Evolutionary conservation across 2,888 invertebrate genomes (phyloP), one percentile per base, ranked within the genome.

Genomic region (Cheilosia grossa): DNA sequence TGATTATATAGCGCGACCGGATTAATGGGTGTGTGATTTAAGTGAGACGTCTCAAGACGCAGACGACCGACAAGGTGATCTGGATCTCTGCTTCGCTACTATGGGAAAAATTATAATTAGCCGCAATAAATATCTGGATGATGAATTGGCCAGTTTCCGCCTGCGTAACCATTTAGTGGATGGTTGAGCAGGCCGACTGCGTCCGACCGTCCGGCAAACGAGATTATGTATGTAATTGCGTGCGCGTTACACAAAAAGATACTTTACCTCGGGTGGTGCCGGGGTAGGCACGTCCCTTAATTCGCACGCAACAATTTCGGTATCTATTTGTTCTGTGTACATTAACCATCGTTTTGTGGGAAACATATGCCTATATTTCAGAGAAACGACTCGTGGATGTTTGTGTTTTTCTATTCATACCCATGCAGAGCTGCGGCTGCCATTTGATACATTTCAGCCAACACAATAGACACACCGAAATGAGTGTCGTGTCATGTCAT

Each of bases 401-500:
- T 54, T 69, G 33, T 42, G 30, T 44, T 75, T 58, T 61, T 66
- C 54, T 73, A 49, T 73, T 83, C 33, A 17, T 40, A 53, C 66
- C 40, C n/a, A 53, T 24, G 72, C 53, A 72, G 66, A n/a, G 59
- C 19, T 15, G 59, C 9, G 27, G 53, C 27, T 59, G 59, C 54
- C 74, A 53, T 67, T 61, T 74, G 83, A 80, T 79, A 80, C 70
- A 75, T 83, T 79, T 80, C 37, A 70, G 64, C 51, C 67, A 66
- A 74, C 79, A 80, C 74, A 79, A 80, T 80, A 83, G 80, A 80
- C 83, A 83, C 74, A 74, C 74, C 74, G 59, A 74, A 83, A 69
- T 80, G 58, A 64, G 66, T 83, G 80, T 83, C 83, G 70, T 83
- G 80, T 83, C 83, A 80, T 75, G 80, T 74, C 74, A 80, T 83